Base-by-base conservation (phyloP, 1,140 invertebrate genomes). In the Bombus superbus region DNA sequence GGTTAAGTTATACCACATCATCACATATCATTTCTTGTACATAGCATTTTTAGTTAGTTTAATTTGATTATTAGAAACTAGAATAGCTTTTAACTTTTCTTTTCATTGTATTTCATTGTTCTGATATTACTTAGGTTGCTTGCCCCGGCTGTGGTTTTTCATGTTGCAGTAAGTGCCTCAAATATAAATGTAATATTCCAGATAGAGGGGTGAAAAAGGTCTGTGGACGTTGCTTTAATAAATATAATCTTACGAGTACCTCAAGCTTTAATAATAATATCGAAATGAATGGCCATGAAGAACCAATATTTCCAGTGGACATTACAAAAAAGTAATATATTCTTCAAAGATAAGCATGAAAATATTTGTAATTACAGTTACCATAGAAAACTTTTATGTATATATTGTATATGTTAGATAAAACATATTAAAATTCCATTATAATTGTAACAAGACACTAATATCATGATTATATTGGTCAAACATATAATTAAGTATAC, bases 71-170 rank as follows among this genome's bases (percentile, higher is more conserved):
- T 68, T 35, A 68, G 18, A 66, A 38, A 77, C 71, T 72, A 38
- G 42, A 83, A 72, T 62, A 78, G 13, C 64, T 85, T 86, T 28
- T 59, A 53, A 66, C 4, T 13, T 47, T 79, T 10, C 22, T 25
- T 85, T 75, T 68, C 28, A 25, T 69, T 18, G 35, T 38, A 28
- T 83, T 47, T 82, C 9, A 42, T 71, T 74, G 59, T 83, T 80
- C 53, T 86, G 53, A 28, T 87, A 53, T 75, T 15, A 62, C 87
- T 80, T 75, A 95, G 95, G 86, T 93, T 85, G 94, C 89, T 77
- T 95, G 95, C 88, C 93, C 94, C 28, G 92, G 86, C 35, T 95
- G 95, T 90, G 93, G 94, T 73, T 95, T 94, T 90, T 94, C 94
- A 22, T 93, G 89, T 82, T 95, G 95, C 76, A 92, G 78, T 57